phyloP scores from a whole-genome alignment of 2,797 vertebrate species.

The Rhynchotus rufescens region DNA sequence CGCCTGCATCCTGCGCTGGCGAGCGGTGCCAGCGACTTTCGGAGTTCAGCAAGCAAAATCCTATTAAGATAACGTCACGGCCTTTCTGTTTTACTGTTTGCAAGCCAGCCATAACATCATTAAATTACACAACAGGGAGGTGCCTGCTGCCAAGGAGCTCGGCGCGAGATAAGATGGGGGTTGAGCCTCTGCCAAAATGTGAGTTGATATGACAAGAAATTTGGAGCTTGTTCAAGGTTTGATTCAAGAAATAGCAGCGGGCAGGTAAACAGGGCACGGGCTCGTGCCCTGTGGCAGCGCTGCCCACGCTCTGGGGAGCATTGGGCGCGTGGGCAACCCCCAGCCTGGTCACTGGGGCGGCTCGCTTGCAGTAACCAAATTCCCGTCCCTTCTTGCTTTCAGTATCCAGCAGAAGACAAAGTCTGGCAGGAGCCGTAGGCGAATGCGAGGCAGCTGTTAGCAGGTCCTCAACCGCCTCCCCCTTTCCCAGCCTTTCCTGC shows the following conservation, averaged over 20 bases:
- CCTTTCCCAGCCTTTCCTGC: background rate
- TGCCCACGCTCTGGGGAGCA: background rate
- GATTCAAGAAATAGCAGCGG: background rate
- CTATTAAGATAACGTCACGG: slow-evolving; percentile 69
- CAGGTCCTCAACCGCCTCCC: background rate
- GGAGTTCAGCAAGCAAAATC: slow-evolving; percentile 46
- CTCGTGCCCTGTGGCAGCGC: background rate
- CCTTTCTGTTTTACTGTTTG: slow-evolving; percentile 72
- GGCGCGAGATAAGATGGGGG: slow-evolving; percentile 65
- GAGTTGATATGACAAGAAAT: slow-evolving; percentile 50
- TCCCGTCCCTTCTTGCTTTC: background rate
- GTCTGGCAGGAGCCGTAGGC: background rate
- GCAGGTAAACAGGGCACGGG: slow-evolving; percentile 15
- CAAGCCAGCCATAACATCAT: slow-evolving; percentile 68
- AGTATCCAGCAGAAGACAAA: fast-evolving
- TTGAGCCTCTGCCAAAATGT: slow-evolving; percentile 60
- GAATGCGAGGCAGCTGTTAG: background rate
- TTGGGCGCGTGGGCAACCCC: background rate
- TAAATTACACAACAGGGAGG: slow-evolving; percentile 70
- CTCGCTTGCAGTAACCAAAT: background rate
- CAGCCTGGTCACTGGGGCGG: background rate
- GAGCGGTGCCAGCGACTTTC: background rate
- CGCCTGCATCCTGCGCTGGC: background rate
- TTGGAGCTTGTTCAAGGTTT: slow-evolving; percentile 51
- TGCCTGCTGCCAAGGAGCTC: slow-evolving; percentile 71